These are phyloP conservation scores for Salarias fasciatus DNA, from an alignment of 2,797 vertebrate genomes.

Conservation along the genomic window DNA sequence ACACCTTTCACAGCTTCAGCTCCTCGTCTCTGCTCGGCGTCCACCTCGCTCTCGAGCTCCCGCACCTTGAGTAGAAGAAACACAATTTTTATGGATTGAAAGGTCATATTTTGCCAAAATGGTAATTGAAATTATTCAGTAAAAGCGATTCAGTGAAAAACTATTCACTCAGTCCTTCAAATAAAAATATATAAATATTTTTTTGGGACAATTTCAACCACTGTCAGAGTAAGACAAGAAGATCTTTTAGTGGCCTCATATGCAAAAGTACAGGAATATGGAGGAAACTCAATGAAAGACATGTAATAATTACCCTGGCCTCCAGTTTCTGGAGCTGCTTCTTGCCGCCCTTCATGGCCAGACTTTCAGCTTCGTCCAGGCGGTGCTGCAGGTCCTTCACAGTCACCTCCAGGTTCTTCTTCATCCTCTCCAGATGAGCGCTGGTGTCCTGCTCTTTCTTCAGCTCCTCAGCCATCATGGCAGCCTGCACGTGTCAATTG, in stretches of 20 bases:
- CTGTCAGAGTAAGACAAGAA: no score
- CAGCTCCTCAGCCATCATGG: conserved; percentile 92
- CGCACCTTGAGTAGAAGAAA: conserved; percentile 72
- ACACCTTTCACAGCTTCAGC: conserved; percentile 83
- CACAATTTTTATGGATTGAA: background rate
- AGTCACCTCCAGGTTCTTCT: conserved; percentile 83
- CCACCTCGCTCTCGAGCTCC: conserved; percentile 85
- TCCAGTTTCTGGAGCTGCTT: conserved; percentile 93
- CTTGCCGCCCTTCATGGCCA: conserved; percentile 93
- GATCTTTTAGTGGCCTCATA: no score
- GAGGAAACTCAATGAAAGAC: no score
- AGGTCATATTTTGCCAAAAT: no score
- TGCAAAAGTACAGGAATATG: no score
- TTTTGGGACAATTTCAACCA: no score
- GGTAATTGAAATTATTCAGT: no score
- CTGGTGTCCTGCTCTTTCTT: conserved; percentile 95
- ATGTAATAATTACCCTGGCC: conserved; percentile 75
- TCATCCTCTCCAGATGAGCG: conserved; percentile 83
- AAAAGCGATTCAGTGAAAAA: no score
- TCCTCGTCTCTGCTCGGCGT: conserved; percentile 84
- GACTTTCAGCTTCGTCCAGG: conserved; percentile 81
- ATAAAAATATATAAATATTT: no score
- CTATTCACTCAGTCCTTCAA: no score
- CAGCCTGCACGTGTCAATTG: conserved; percentile 75
- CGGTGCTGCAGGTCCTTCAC: conserved; percentile 88